Evolutionary conservation across 2,888 invertebrate genomes (phyloP), one percentile per base, ranked within the genome.

Genomic region (Orchesella flavescens): DNA sequence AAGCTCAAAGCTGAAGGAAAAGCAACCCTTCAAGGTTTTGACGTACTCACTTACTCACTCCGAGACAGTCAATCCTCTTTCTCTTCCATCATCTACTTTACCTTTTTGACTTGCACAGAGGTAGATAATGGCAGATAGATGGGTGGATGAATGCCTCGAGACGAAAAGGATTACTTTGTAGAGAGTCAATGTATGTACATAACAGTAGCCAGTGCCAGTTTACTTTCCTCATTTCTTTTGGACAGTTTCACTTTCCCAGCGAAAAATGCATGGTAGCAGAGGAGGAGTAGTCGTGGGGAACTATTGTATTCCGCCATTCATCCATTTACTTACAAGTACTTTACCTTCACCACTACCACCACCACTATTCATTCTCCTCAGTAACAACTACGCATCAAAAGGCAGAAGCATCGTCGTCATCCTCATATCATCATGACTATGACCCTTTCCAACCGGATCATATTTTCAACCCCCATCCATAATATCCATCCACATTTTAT

Each of bases 101-200:
- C 34, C 34, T 34, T 34, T 34, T 34, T 34, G 34, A 34, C 53
- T 53, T 46, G 9, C 9, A 10, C 46, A 7, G 53, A 53, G 15
- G 53, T 53, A n/a, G 53, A 19, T 19, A 7, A 12, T 5, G 15
- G 53, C 10, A n/a, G 53, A 19, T 19, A 59, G 21, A 1, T 24
- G 59, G 19, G 17, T 12, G n/a, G 63, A 63, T 66, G 66, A 66
- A 66, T 66, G 24, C 17, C 66, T 43, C 44, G 5, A 44, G 44
- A 17, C 43, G 66, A 66, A 66, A 44, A 66, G 66, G 66, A 66
- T 66, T 66, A 66, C 17, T 34, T 34, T 34, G 34, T n/a, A n/a
- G n/a, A n/a, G 34, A 34, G 34, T 34, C 34, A 4, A 34, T 34
- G n/a, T n/a, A 34, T 7, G 7, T 7, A 34, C 34, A 34, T 34